phyloP scores from a whole-genome alignment of 2,113 vertebrate species.

The Zapornia atra region DNA sequence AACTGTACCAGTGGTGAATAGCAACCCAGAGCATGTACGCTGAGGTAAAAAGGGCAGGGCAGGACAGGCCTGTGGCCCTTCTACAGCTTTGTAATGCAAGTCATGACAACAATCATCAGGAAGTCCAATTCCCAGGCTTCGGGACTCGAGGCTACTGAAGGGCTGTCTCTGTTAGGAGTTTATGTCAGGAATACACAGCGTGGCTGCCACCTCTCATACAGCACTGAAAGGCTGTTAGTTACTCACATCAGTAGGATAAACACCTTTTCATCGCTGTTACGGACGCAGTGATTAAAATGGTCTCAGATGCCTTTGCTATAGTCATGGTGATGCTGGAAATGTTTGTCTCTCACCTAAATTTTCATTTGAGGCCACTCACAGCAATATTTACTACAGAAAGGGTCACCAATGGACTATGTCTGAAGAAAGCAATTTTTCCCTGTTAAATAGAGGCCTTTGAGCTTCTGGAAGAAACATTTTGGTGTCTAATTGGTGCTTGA shows the following conservation, averaged over 20 bases:
- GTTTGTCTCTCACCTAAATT: neutral
- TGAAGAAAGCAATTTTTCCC: neutral
- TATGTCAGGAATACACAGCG: neutral
- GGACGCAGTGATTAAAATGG: neutral
- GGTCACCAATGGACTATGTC: neutral
- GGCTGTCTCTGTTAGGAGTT: neutral
- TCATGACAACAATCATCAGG: neutral
- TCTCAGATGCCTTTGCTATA: neutral
- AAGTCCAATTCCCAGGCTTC: neutral
- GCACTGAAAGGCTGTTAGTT: neutral
- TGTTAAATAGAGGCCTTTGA: neutral
- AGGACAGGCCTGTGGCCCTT: neutral
- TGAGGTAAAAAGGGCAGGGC: neutral
- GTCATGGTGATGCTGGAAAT: neutral
- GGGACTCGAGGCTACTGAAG: neutral
- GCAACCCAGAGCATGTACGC: rapidly evolving
- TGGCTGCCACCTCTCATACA: neutral
- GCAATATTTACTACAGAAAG: neutral
- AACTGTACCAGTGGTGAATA: neutral
- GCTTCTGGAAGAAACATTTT: neutral
- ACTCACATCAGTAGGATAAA: neutral
- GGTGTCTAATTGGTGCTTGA: neutral
- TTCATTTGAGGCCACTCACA: neutral
- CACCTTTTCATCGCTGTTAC: rapidly evolving
- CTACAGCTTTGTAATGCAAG: neutral